A percentile compares a stretch with the other conserved stretches of the same genome.
Conservation (phyloP, 2,113 vertebrate species). For the Taxidea taxus region DNA sequence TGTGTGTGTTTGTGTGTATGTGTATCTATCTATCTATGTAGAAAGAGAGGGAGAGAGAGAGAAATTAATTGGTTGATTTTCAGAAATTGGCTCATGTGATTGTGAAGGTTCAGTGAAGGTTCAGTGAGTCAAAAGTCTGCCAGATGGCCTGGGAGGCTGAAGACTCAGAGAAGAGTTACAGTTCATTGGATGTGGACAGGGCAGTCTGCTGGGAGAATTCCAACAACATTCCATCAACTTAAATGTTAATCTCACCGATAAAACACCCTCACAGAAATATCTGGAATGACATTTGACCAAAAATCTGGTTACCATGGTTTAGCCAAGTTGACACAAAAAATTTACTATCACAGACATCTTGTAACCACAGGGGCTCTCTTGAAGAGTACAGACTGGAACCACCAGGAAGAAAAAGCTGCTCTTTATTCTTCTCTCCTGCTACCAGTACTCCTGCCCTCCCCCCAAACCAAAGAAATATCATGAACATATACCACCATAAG, state of each 20-base stretch:
- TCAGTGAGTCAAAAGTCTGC: neutral
- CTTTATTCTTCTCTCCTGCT: neutral
- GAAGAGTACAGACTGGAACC: neutral
- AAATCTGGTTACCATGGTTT: neutral
- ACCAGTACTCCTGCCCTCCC: neutral
- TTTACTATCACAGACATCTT: neutral
- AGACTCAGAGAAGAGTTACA: neutral
- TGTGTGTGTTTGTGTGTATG: neutral
- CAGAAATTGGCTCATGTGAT: neutral
- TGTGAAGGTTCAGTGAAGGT: neutral
- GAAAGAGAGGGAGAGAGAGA: neutral
- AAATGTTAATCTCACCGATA: neutral
- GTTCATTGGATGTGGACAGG: neutral
- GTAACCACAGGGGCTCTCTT: neutral
- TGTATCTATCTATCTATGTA: neutral
- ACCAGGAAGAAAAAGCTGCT: neutral
- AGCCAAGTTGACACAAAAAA: neutral
- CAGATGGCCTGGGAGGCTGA: neutral
- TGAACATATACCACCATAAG: neutral
- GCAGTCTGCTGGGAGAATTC: neutral
- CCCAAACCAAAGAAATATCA: neutral
- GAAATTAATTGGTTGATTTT: neutral
- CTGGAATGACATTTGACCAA: neutral
- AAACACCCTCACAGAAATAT: neutral
- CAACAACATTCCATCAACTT: neutral